Conservation (phyloP, 2,888 invertebrate species). For the Dusona sp. region DNA sequence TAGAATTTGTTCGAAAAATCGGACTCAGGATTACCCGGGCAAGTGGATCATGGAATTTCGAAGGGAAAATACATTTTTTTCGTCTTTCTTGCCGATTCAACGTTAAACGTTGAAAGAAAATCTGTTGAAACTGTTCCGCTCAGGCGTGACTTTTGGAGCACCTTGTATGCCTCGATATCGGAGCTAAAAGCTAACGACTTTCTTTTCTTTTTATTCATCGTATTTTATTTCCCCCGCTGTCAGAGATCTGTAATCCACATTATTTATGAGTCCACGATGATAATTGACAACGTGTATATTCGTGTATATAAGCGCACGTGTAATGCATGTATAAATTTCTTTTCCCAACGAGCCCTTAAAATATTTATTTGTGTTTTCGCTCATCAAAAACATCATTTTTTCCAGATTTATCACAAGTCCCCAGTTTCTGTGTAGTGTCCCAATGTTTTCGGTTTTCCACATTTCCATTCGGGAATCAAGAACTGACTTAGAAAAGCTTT, state of each 20-base stretch:
- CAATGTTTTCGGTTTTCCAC: neutral
- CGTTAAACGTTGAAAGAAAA: neutral
- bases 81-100: neutral
- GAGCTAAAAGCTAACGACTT: neutral
- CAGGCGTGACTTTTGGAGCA: neutral
- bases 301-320: neutral
- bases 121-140: neutral
- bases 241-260: conserved; percentile 42
- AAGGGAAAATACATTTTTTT: neutral
- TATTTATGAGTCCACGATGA: conserved; percentile 21
- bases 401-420: neutral
- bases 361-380: neutral
- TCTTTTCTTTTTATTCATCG: conserved; percentile 13
- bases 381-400: neutral
- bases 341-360: neutral
- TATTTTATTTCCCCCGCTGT: conserved; percentile 5
- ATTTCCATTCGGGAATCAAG: neutral
- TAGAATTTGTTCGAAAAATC: neutral
- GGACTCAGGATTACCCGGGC: neutral
- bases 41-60: neutral
- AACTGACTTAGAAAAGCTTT: too few species aligned
- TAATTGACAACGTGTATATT: neutral
- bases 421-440: neutral
- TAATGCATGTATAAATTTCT: neutral
- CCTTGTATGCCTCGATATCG: neutral